Conservation (phyloP, 2,113 vertebrate genomes). For the Nipponia nippon region DNA sequence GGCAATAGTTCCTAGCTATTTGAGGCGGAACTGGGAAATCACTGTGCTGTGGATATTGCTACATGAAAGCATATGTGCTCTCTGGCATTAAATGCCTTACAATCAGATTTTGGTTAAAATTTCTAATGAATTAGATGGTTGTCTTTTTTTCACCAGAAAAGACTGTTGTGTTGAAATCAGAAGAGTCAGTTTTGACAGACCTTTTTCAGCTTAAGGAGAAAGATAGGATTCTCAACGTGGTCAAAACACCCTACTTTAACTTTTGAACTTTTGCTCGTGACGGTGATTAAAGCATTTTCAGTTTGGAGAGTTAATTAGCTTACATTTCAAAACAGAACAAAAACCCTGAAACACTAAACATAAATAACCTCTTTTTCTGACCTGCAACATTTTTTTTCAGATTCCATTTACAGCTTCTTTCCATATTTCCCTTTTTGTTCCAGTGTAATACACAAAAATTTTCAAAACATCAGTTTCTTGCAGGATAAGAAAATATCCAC, state of each 20-base stretch:
- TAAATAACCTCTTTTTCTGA: neutral
- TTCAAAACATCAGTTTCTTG: neutral
- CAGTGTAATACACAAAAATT: neutral
- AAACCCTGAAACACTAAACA: neutral
- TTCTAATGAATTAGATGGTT: neutral
- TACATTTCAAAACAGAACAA: neutral
- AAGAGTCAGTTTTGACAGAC: neutral
- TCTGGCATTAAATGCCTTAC: neutral
- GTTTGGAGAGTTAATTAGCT: neutral
- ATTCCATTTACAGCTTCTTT: neutral
- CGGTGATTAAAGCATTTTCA: neutral
- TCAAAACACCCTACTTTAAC: neutral
- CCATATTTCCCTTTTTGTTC: neutral
- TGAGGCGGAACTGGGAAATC: neutral
- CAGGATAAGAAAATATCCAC: neutral
- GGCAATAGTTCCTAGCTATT: neutral
- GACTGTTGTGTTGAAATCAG: neutral
- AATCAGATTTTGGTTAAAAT: neutral
- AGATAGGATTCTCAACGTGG: neutral
- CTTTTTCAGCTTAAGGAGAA: neutral
- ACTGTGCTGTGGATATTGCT: neutral
- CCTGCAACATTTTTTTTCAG: neutral
- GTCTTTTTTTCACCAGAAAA: neutral
- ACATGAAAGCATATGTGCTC: neutral
- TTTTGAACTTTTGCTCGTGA: neutral